Evolutionary conservation across 2,888 invertebrate species (phyloP), one percentile per base, ranked within the genome.

Genomic region (Eupithecia pulchellata): DNA sequence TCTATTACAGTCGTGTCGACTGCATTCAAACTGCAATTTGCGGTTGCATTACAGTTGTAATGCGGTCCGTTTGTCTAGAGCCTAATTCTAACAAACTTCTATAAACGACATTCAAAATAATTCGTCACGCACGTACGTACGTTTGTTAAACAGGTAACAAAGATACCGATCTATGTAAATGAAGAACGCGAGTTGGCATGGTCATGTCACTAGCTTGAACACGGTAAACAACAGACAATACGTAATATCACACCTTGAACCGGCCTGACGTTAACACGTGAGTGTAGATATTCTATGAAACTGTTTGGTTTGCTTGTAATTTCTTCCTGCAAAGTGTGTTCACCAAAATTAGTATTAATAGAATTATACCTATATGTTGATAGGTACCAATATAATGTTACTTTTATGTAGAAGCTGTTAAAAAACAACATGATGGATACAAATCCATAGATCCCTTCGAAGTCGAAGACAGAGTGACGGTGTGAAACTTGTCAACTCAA

Each of bases 141-240:
- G 27, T 61, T 27, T 65, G 69, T 65, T 64, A 61, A 75, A 57
- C 64, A 67, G 69, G 42, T 68, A 61, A 66, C 60, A 57, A 66
- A 67, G 69, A 55, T 68, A 61, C 68, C 60, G 55, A 60, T 74
- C 32, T 32, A 64, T 25, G 52, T 52, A 52, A 52, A 52, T 68
- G 61, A 47, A 68, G 30, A 71, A 67, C 55, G 62, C n/a, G 68
- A 47, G 62, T 65, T 71, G 66, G 29, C 66, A 67, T 64, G 66
- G 68, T 60, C 58, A 29, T 29, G 74, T 71, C 73, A 75, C 75
- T 65, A 72, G 70, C 64, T 74, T 73, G 73, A 77, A 75, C 75
- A 75, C 79, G 75, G 84, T 83, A 86, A 89, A 88, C 86, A 85
- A 78, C 70, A 84, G 81, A 88, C 87, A 88, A 89, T 86, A 82